phyloP scores from a whole-genome alignment of 2,888 invertebrate species.

The Tachina fera region DNA sequence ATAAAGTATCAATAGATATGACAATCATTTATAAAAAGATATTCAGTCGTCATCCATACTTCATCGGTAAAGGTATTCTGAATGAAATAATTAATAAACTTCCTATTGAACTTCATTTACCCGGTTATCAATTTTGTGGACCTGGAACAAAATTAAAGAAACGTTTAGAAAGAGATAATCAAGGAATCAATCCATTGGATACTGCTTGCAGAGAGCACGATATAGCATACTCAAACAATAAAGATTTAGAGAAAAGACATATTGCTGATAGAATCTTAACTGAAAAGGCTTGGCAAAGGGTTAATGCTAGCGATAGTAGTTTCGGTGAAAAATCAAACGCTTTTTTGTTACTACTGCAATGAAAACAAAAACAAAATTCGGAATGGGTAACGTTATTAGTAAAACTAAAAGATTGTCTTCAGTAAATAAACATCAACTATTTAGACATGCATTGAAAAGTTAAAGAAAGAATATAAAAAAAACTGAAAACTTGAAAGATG shows the following conservation, averaged over 20 bases:
- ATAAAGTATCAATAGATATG: too few species aligned
- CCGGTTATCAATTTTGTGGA: constrained; percentile 34
- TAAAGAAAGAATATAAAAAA: too few species aligned
- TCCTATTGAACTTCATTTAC: too few species aligned
- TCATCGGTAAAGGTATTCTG: constrained; percentile 4
- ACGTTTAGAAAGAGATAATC: constrained; percentile 72
- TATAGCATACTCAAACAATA: too few species aligned
- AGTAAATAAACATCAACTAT: too few species aligned
- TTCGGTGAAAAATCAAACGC: constrained; percentile 28
- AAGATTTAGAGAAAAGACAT: constrained; percentile 31
- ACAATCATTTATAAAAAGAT: too few species aligned
- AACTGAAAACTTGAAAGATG: too few species aligned
- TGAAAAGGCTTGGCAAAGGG: constrained; percentile 55
- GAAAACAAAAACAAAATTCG: constrained; percentile 37
- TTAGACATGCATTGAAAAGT: too few species aligned
- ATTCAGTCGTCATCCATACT: constrained; percentile 7
- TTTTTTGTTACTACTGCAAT: constrained; percentile 36
- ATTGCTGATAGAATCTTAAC: constrained; percentile 52
- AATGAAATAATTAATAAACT: constrained; percentile 18
- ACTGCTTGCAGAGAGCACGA: constrained; percentile 74
- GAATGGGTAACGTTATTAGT: constrained; percentile 33
- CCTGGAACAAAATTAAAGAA: constrained; percentile 14
- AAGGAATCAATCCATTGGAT: constrained; percentile 73
- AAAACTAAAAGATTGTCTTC: too few species aligned
- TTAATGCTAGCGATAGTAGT: too few species aligned